These are phyloP conservation scores for Ectropis grisescens DNA, from an alignment of 1,140 invertebrate species.

Conservation along the genomic window DNA sequence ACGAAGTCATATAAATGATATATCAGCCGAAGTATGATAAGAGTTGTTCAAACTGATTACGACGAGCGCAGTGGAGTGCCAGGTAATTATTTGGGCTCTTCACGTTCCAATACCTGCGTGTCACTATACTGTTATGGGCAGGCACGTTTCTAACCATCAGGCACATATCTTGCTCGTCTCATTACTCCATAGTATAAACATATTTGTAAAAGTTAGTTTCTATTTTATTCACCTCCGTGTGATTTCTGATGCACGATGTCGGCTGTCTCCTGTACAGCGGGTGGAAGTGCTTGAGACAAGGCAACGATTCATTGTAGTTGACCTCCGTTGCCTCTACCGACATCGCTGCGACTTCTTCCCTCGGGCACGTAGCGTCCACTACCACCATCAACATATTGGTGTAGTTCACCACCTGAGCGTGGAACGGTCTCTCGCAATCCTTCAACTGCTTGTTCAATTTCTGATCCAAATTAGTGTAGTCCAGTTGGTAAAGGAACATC, in stretches of 20 bases:
- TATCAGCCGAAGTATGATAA: too few relatives aligned
- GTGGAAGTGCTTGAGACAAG: slow-evolving; percentile 74
- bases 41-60: too few relatives aligned
- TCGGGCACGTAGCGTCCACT: slow-evolving; percentile 77
- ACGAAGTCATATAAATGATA: too few relatives aligned
- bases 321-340: slow-evolving; percentile 75
- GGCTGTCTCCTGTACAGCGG: slow-evolving; percentile 75
- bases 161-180: too few relatives aligned
- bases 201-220: too few relatives aligned
- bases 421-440: slow-evolving; percentile 76
- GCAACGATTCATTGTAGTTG: slow-evolving; percentile 73
- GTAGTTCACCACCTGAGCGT: slow-evolving; percentile 83
- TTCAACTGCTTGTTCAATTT: slow-evolving; percentile 47
- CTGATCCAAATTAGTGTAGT: slow-evolving; percentile 48
- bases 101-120: too few relatives aligned
- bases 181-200: too few relatives aligned
- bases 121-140: too few relatives aligned
- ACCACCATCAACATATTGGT: slow-evolving; percentile 90
- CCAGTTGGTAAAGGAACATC: slow-evolving; percentile 59
- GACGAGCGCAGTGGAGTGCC: too few relatives aligned
- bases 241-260: slow-evolving; percentile 76
- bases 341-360: slow-evolving; percentile 53
- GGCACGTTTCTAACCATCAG: too few relatives aligned
- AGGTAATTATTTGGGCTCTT: too few relatives aligned
- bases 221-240: slow-evolving; percentile 74